Evolutionary conservation across 2,113 vertebrate species (phyloP), one percentile per base, ranked within the genome.

Genomic region (Rhinolophus sinicus): DNA sequence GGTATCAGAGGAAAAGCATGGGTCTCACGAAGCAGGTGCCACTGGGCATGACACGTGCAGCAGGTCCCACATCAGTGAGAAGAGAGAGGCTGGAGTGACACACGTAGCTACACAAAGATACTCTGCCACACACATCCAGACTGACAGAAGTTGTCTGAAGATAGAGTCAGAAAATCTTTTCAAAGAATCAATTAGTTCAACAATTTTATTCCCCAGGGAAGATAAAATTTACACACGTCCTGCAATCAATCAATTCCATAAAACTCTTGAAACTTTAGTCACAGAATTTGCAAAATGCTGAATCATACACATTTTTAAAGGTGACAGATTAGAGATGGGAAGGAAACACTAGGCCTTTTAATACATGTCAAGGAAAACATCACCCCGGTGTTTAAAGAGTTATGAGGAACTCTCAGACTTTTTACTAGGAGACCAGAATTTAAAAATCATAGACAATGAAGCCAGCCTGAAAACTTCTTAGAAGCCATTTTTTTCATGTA

Each of bases 121-220:
- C 56, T 52, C 22, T 56, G 54, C 80, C 33, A 38, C 16, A 73
- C 4, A 54, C 2, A 73, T 5, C 21, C 26, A 60, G n/a, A n/a
- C 28, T 58, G 73, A 77, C 26, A n/a, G 64, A 58, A 60, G 18
- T 65, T 26, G 75, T 69, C 35, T 88, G 78, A 96, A 98, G 95
- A 92, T 47, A 83, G 19, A 97, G 62, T 69, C 73, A 96, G 92
- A 90, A 97, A 96, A 88, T 73, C 56, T 86, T 88, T 97, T 95
- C 77, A 73, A 88, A 97, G 82, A 97, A 97, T 95, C 95, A 97
- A 84, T 97, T 94, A 97, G 24, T 78, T 88, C 92, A 96, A 95
- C 80, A 95, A 64, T 62, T 12, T 80, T 93, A 91, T 94, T 95
- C 58, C 16, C 33, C 6, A 62, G 16, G 56, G 72, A 83, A 97